phyloP scores from a whole-genome alignment of 2,888 invertebrate genomes.

The Acronicta alni region DNA sequence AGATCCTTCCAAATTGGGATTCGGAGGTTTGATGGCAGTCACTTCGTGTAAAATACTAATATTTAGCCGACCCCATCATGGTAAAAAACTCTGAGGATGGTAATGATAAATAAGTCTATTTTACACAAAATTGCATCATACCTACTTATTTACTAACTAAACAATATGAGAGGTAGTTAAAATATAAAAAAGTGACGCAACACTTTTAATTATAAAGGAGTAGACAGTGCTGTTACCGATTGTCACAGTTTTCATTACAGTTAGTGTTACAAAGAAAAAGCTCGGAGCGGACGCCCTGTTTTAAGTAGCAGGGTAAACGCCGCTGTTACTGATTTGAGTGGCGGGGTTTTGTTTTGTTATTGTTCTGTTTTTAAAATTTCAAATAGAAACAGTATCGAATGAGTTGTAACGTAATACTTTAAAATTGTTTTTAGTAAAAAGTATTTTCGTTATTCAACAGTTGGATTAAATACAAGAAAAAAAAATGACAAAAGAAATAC shows the following conservation, averaged over 20 bases:
- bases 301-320: conserved; percentile 55
- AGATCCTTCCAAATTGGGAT: too few species aligned
- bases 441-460: too few species aligned
- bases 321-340: conserved; percentile 52
- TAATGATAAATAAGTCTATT: too few species aligned
- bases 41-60: too few species aligned
- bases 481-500: too few species aligned
- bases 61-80: too few species aligned
- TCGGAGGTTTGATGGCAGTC: too few species aligned
- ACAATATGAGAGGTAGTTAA: conserved; percentile 16
- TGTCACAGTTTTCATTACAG: conserved; percentile 57
- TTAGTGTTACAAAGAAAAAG: conserved; percentile 62
- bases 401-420: background rate
- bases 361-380: background rate
- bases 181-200: conserved; percentile 28
- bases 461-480: too few species aligned
- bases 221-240: conserved; percentile 42
- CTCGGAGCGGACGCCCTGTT: conserved; percentile 44
- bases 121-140: background rate
- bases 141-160: conserved; percentile 1
- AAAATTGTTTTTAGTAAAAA: too few species aligned
- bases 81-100: too few species aligned
- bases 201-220: conserved; percentile 59
- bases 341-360: conserved; percentile 31
- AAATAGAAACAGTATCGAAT: background rate